A percentile compares a stretch with the other conserved stretches of the same genome.
phyloP scores from a whole-genome alignment of 1,140 invertebrate genomes.

The Araneus ventricosus region DNA sequence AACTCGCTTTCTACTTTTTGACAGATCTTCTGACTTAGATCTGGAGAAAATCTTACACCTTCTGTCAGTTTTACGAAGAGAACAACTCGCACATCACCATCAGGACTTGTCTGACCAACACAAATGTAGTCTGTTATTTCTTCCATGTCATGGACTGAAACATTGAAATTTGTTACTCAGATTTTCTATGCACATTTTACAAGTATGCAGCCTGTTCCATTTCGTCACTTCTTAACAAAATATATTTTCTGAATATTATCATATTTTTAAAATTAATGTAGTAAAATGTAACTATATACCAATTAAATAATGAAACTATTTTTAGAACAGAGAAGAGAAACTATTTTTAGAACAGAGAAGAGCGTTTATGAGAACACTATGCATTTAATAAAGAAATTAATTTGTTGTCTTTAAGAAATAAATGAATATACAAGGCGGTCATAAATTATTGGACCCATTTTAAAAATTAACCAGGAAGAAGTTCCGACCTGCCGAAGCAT shows the following conservation, averaged over 20 bases:
- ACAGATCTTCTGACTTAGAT: conserved; percentile 80
- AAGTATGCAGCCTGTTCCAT: too few species aligned
- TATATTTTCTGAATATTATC: neutral
- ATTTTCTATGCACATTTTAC: neutral
- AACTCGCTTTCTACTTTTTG: conserved; percentile 80
- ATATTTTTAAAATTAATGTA: neutral
- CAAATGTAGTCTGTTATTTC: conserved; percentile 56
- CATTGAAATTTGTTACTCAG: neutral
- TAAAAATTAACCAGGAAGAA: too few species aligned
- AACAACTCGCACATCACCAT: conserved; percentile 34
- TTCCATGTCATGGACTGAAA: conserved; percentile 60
- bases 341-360: too few species aligned
- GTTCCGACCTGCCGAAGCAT: too few species aligned
- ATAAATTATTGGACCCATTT: too few species aligned
- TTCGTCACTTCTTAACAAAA: neutral
- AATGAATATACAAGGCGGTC: too few species aligned
- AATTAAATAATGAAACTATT: too few species aligned
- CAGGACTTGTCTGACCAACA: neutral
- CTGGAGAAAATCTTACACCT: conserved; percentile 79
- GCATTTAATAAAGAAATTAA: too few species aligned
- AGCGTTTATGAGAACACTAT: too few species aligned
- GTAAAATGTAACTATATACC: too few species aligned
- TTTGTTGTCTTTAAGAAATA: too few species aligned
- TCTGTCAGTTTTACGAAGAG: conserved; percentile 82
- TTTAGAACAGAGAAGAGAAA: too few species aligned